Base-by-base conservation (phyloP, 1,140 invertebrate genomes). In the Euura saliciscinereae region DNA sequence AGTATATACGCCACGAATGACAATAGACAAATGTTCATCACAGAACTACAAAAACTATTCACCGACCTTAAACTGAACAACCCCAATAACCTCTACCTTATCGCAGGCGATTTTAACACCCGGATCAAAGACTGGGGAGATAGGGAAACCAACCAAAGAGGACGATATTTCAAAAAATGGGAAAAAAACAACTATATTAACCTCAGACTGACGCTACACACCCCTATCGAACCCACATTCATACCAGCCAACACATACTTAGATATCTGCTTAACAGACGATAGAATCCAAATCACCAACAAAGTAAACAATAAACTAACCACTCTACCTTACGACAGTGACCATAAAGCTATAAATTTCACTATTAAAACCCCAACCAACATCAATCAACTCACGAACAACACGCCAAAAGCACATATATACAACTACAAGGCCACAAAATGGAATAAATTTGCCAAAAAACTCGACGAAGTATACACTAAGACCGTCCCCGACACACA, bases 31-130 rank as follows among this genome's bases (percentile, higher is more conserved):
- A 28, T 28, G 28, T 28, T 28, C 28, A 28, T 28, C 28, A 28
- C 28, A 28, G 28, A 28, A 28, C 28, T 28, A 1, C 28, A 28
- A 28, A 28, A 28, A 28, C 28, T 28, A 28, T 28, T 28, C 28
- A 28, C 28, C 28, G 28, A 28, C 28, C 28, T 28, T 28, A 28
- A 28, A 28, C 28, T 28, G 1, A 28, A 28, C 1, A 28, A 28
- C 28, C 28, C 28, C 1, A 28, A 28, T 28, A 28, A 28, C 28
- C 28, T 28, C 28, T 28, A 28, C 28, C 28, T 28, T 28, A 28
- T 28, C 28, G 70, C 73, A 2, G 70, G 73, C 8, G 71, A 72
- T 44, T 59, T 68, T 13, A 72, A 72, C 44, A 45, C 71, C 2
- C 44, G 66, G 43, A 65, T 42, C 6, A 68, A n/a, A 72, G 44